phyloP scores from a whole-genome alignment of 2,113 vertebrate genomes.

The rabbit (Oryctolagus cuniculus) region DNA sequence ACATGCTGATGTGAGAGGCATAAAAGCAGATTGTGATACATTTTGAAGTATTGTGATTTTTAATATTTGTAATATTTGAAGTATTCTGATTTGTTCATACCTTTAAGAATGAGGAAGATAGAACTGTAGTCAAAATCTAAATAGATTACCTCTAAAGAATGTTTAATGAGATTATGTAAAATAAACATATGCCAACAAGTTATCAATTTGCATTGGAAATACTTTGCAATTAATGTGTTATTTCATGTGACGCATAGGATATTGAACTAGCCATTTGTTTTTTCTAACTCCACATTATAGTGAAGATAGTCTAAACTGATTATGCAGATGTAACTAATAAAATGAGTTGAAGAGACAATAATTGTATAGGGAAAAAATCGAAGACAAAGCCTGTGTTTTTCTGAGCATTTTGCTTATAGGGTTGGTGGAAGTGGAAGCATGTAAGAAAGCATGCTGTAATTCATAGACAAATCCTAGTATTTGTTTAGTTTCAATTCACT shows the following conservation, averaged over 20 bases:
- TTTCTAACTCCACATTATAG: background rate
- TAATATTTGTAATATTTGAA: constrained; percentile 64
- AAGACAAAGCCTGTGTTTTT: background rate
- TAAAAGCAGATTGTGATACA: constrained; percentile 67
- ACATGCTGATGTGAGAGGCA: background rate
- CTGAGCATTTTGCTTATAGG: background rate
- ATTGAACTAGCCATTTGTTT: constrained; percentile 38
- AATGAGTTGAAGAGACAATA: constrained; percentile 11
- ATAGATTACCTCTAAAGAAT: background rate
- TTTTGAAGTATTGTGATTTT: constrained; percentile 79
- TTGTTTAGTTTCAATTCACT: constrained; percentile 48
- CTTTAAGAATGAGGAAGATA: constrained; percentile 75
- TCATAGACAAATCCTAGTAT: background rate
- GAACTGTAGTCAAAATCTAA: constrained; percentile 56
- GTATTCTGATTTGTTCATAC: constrained; percentile 81
- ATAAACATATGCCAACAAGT: constrained; percentile 51
- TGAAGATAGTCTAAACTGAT: background rate
- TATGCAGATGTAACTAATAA: constrained; percentile 7
- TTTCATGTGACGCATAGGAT: constrained; percentile 1
- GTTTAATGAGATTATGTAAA: constrained; percentile 13
- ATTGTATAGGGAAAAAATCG: background rate
- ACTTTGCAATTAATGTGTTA: background rate
- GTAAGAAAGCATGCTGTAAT: background rate
- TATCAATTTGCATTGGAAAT: constrained; percentile 54
- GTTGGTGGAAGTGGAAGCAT: background rate